These are phyloP conservation scores for Hapalemur alaotrensis DNA, from an alignment of 2,797 vertebrate genomes.

Conservation along the genomic window DNA sequence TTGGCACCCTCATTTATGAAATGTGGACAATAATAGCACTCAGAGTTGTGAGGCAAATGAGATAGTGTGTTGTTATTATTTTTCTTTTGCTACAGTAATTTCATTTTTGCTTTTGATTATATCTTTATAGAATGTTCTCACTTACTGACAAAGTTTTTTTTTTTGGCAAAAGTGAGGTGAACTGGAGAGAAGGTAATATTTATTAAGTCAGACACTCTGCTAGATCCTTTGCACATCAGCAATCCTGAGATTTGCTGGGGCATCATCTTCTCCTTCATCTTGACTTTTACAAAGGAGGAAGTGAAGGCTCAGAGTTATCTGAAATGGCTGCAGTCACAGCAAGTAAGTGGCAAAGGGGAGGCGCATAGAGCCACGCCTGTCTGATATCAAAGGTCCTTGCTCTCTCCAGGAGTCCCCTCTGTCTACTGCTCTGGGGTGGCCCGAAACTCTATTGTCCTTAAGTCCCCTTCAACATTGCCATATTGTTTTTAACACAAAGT, in stretches of 20 bases:
- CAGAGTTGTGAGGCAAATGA: not conserved
- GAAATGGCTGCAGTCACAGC: not conserved
- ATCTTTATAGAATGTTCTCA: not conserved
- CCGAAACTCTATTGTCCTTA: not conserved
- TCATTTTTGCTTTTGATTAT: conserved; percentile 8
- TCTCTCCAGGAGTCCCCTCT: not conserved
- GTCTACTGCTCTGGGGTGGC: not conserved
- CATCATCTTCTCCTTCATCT: not conserved
- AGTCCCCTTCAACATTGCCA: not conserved
- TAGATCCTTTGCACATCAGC: not conserved
- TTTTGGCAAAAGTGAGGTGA: not conserved
- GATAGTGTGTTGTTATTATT: not conserved
- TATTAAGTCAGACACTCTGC: not conserved
- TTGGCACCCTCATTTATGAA: not conserved
- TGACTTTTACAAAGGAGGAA: not conserved
- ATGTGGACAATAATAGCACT: not conserved
- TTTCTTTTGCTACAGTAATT: not conserved
- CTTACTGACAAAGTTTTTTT: not conserved
- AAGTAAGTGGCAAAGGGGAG: not conserved
- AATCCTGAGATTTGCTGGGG: not conserved
- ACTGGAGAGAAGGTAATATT: not conserved
- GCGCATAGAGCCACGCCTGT: not conserved
- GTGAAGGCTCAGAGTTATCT: not conserved
- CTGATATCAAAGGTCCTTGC: not conserved
- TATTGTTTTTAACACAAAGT: not conserved